A percentile compares a stretch with the other conserved stretches of the same genome.
phyloP scores from a whole-genome alignment of 2,888 invertebrate species.

The Drosophila rubida region DNA sequence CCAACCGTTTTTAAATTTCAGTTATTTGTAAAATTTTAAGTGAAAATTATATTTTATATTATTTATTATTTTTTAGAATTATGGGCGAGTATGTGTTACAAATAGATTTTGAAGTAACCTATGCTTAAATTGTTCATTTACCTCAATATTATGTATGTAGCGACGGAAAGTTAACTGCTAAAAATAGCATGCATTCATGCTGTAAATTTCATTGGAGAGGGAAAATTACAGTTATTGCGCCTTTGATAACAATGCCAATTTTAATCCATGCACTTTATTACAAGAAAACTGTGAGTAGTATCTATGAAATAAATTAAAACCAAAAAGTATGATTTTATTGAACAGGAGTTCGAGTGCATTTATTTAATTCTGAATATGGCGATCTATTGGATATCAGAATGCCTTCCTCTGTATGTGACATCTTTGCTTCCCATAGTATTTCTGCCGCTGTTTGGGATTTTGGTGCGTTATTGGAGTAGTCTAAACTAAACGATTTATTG shows the following conservation, averaged over 20 bases:
- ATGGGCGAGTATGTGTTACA: too few species aligned
- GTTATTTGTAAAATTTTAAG: too few species aligned
- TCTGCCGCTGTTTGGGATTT: slow-evolving; percentile 91
- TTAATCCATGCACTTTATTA: not conserved
- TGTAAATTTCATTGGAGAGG: slow-evolving; percentile 62
- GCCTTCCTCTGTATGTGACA: slow-evolving; percentile 91
- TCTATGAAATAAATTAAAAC: not conserved
- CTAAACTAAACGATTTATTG: not conserved
- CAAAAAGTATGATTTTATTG: not conserved
- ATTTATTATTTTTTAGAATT: too few species aligned
- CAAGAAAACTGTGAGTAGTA: slow-evolving; percentile 15
- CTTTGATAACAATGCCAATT: slow-evolving; percentile 43
- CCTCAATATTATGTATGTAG: not conserved
- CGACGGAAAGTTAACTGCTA: slow-evolving; percentile 15
- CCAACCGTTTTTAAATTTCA: too few species aligned
- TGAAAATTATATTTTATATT: too few species aligned
- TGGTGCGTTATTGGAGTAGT: slow-evolving; percentile 82
- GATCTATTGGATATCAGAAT: slow-evolving; percentile 92
- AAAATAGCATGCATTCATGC: too few species aligned
- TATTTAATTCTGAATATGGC: slow-evolving; percentile 92
- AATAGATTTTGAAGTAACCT: too few species aligned
- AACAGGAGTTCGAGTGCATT: slow-evolving; percentile 86
- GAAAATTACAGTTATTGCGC: slow-evolving; percentile 33
- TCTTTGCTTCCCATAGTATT: slow-evolving; percentile 91
- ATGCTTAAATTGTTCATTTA: too few species aligned